phyloP scores from a whole-genome alignment of 2,797 vertebrate genomes.

The Hippoglossus hippoglossus region DNA sequence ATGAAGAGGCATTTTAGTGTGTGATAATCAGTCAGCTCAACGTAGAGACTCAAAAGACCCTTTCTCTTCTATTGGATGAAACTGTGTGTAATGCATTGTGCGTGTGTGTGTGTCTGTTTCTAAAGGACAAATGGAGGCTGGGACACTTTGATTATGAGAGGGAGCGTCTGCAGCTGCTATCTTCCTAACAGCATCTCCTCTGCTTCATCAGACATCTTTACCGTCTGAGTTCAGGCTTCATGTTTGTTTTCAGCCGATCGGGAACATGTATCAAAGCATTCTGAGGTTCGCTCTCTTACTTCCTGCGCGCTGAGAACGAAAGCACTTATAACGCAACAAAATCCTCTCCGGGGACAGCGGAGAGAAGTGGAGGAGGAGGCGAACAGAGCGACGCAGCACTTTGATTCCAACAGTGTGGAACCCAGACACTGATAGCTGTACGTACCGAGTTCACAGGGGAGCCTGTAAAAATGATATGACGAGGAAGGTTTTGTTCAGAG shows the following conservation, averaged over 20 bases:
- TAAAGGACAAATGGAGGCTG: constrained; percentile 43
- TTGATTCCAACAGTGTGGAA: constrained; percentile 62
- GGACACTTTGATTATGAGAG: constrained; percentile 45
- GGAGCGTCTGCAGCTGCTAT: constrained; percentile 39
- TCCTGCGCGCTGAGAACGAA: constrained; percentile 58
- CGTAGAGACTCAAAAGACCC: constrained; percentile 6
- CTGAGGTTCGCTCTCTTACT: constrained; percentile 59
- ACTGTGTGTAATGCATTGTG: background rate
- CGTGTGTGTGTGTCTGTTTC: background rate
- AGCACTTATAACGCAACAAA: constrained; percentile 77
- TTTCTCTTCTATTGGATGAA: background rate
- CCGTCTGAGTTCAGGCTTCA: constrained; percentile 33
- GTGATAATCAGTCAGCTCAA: background rate
- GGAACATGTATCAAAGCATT: constrained; percentile 65
- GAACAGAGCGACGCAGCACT: constrained; percentile 64
- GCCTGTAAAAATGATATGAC: constrained; percentile 37
- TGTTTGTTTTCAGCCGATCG: constrained; percentile 64
- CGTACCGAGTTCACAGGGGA: constrained; percentile 38
- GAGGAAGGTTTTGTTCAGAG: constrained; percentile 25
- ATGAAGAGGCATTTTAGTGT: background rate
- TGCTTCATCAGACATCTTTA: constrained; percentile 44
- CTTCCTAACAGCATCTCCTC: constrained; percentile 37
- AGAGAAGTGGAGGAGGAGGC: constrained; percentile 14
- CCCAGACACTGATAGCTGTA: constrained; percentile 60
- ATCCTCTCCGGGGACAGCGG: constrained; percentile 66